Conservation (phyloP, 2,888 invertebrate species). For the Monoplex corrugatus region DNA sequence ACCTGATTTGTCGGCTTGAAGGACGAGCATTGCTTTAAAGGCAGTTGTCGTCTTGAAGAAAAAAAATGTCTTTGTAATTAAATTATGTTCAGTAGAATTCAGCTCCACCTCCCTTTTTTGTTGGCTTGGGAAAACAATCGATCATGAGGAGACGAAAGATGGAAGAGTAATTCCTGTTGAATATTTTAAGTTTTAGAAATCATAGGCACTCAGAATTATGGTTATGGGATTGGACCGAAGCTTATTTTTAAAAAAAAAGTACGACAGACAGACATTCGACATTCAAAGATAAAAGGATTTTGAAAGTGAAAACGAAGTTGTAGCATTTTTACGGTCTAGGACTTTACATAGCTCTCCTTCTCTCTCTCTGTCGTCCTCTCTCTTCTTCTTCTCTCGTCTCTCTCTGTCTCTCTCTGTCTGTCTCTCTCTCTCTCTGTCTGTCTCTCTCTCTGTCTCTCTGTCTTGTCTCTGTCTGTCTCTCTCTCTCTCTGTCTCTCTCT, state of each 20-base stretch:
- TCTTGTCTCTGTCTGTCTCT: not conserved
- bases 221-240: not conserved
- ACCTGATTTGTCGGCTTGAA: too few relatives aligned
- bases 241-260: not conserved
- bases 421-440: constrained; percentile 50
- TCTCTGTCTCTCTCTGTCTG: constrained; percentile 10
- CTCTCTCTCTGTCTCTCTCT: not conserved
- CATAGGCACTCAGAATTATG: too few relatives aligned
- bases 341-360: not conserved
- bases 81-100: too few relatives aligned
- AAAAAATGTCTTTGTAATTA: too few relatives aligned
- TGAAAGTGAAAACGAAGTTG: not conserved
- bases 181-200: too few relatives aligned
- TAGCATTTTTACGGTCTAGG: not conserved
- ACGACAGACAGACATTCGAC: not conserved
- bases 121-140: too few relatives aligned
- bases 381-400: constrained; percentile 1
- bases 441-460: not conserved
- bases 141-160: too few relatives aligned
- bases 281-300: not conserved
- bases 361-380: not conserved
- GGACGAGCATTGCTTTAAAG: too few relatives aligned
- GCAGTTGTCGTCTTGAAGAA: too few relatives aligned
- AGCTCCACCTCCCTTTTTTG: too few relatives aligned
- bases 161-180: too few relatives aligned